Evolutionary conservation across 2,888 invertebrate species (phyloP), one percentile per base, ranked within the genome.

Genomic region (Anorthoa munda): DNA sequence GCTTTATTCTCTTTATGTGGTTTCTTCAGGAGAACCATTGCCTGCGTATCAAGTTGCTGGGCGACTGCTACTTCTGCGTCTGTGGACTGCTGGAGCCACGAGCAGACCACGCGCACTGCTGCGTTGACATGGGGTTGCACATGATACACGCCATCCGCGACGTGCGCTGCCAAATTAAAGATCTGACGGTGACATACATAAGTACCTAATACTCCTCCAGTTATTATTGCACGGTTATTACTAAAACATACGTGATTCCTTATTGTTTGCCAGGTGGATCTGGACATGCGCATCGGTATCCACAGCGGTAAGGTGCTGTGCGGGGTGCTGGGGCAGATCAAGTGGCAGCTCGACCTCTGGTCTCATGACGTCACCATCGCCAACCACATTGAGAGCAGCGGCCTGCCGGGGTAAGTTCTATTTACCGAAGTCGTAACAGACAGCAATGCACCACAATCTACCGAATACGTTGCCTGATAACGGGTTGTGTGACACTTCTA

Each of bases 271-370:
- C n/a, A 78, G 77, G 51, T 46, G n/a, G 26, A 56, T n/a, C 39
- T 99, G 85, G 98, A 99, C 94, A 99, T 99, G 99, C 97, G 99
- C 86, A 99, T 99, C 87, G 99, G 99, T 70, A 99, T 99, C 81
- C 99, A 99, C 96, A 99, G 98, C 82, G 99, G 99, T 23, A 98
- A 98, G 11, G 99, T 99, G 75, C 97, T 99, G 88, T 99, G 99
- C 92, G 99, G 99, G 2, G 99, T 99, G 48, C 97, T 99, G 77
- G 99, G 99, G 5, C 97, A 98, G 72, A 97, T 98, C 84, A 99
- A 99, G 94, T 99, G 99, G 99, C 99, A 99, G 95, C 99, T 99
- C 93, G 99, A 99, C 92, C 98, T 99, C 61, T 99, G 98, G 98
- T 98, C 98, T 2, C 98, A 98, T 92, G 99, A 99, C 95, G 99